Evolutionary conservation across 1,140 invertebrate genomes (phyloP), one percentile per base, ranked within the genome.

Genomic region (Euschistus heros): DNA sequence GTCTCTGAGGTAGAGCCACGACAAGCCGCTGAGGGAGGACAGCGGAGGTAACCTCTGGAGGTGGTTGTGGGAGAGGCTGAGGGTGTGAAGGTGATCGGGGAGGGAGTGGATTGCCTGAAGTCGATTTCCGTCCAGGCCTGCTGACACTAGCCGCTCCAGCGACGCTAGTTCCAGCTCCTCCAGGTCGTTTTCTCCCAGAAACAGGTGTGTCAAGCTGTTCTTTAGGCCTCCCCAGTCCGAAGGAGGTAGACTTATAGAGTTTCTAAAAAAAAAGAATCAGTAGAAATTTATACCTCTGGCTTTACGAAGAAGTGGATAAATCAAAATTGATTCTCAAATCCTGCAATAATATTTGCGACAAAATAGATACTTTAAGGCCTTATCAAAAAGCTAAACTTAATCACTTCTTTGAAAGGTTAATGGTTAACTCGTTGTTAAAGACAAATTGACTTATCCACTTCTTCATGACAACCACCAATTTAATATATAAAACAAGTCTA

Each of bases 171-270:
- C 33, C 57, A 24, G 22, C 68, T 86, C 80, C 2, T 79, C 79
- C 30, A 93, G 81, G 68, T 89, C 86, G 71, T 93, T 93, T 69
- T 88, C 87, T 0, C 88, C 86, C 20, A 93, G 77, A 70, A 91
- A 89, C n/a, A 89, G 77, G 62, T 87, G 88, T 0, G 84, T 83
- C 50, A 92, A 72, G 2, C 86, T 87, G 60, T 86, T 82, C 73
- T 82, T 83, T 67, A 87, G 79, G 66, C 85, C 80, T 47, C 85
- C 82, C 87, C 89, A 92, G 59, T 89, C 84, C 10, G 81, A 80
- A 27, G 82, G 78, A 66, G 71, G 66, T 13, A 86, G 69, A 1
- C 83, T 80, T 24, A 88, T 79, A 71, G 85, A 80, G 74, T 88
- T 88, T 63, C 86, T 88, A 75, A 47, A 74, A 73, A 62, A 71